Evolutionary conservation across 2,888 invertebrate species (phyloP), one percentile per base, ranked within the genome.

Genomic region (Glyphotaelius pellucidus): DNA sequence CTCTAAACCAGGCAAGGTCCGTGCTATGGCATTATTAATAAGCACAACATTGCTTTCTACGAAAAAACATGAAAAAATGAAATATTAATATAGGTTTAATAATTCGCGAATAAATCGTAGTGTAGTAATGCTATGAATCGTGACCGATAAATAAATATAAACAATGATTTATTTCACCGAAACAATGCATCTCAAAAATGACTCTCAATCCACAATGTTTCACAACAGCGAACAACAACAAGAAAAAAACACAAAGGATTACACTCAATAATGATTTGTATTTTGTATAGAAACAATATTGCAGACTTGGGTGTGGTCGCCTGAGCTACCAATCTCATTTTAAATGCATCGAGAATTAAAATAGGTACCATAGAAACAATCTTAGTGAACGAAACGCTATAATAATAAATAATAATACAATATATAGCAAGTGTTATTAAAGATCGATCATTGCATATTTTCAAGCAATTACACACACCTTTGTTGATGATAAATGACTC

Each of bases 401-500:
- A 52, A 67, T 67, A 52, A 19, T 47, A 12, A n/a, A n/a, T n/a
- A n/a, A n/a, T 47, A 19, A 25, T 25, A 25, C 9, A n/a, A n/a
- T 9, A 67, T 67, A 67, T 67, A n/a, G 0, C 67, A 67, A 67
- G 67, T 67, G 67, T 67, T 67, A 67, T 67, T 67, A 67, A 67
- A 67, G 25, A 67, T 67, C 67, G 67, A 67, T 67, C 67, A 67
- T 25, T 67, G 67, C 25, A 67, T 67, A 67, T 67, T n/a, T 67
- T n/a, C 67, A 67, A 67, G 67, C 25, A 67, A 67, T 67, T 67
- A 67, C 67, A 67, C 67, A 67, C 67, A 67, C 67, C 67, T 67
- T 67, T 67, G 67, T 67, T 67, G 67, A 67, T 67, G 67, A 67
- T 67, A 67, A 67, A 67, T 67, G 67, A 67, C 67, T 67, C n/a